Percentiles rank a stretch among this genome's conserved stretches.
Conservation (phyloP, 1,140 invertebrate species). For the Lucilia cuprina region DNA sequence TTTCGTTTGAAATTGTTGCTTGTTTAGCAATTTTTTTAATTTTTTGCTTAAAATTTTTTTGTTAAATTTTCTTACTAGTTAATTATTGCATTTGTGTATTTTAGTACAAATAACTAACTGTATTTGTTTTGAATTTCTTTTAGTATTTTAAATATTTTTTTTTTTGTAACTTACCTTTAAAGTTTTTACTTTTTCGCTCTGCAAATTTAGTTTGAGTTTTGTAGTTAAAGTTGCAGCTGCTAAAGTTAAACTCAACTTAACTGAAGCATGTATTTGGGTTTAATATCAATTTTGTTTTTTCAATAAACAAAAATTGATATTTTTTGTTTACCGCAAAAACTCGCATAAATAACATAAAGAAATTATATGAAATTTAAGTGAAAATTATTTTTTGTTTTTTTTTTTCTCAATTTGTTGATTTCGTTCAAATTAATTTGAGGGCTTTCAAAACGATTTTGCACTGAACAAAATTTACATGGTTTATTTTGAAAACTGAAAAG, state of each 20-base stretch:
- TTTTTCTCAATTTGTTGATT: background rate
- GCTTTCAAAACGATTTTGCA: conserved; percentile 14
- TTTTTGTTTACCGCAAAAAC: background rate
- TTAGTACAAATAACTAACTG: too few relatives aligned
- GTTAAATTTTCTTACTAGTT: too few relatives aligned
- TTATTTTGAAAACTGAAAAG: conserved; percentile 9
- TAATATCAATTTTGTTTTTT: conserved; percentile 1
- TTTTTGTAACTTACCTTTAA: background rate
- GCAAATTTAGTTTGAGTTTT: background rate
- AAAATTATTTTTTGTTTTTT: background rate
- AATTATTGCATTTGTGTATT: too few relatives aligned
- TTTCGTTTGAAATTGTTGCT: background rate
- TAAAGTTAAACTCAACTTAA: background rate
- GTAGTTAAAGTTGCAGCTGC: background rate
- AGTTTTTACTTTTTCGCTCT: background rate
- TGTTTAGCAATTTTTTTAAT: background rate
- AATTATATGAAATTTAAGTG: background rate
- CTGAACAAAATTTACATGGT: conserved; percentile 11
- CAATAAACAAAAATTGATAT: background rate
- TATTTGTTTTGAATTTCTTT: too few relatives aligned
- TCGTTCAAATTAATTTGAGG: too few relatives aligned
- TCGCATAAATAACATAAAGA: background rate
- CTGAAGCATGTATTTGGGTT: background rate
- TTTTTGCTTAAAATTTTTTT: too few relatives aligned
- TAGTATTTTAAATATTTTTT: background rate